Conservation (phyloP, 2,113 vertebrate species). For the Gymnogyps californianus region DNA sequence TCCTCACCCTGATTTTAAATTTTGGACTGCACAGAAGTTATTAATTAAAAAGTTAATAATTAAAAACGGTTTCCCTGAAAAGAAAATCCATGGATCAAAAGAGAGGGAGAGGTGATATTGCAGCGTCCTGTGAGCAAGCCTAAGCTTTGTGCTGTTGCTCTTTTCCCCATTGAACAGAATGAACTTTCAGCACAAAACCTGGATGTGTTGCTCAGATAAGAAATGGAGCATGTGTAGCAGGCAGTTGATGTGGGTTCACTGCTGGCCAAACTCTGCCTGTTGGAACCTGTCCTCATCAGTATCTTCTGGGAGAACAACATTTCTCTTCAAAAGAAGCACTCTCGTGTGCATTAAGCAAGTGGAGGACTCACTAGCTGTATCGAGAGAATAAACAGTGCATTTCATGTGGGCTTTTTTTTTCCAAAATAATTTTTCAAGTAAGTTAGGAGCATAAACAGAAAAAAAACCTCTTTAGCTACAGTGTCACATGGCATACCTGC, state of each 20-base stretch:
- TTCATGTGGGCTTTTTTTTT: neutral
- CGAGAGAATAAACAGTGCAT: neutral
- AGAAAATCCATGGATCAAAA: neutral
- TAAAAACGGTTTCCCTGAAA: neutral
- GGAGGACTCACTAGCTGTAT: neutral
- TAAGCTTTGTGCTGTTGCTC: neutral
- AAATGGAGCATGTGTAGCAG: neutral
- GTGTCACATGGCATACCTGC: neutral
- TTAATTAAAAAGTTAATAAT: conserved; percentile 9
- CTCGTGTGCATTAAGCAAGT: neutral
- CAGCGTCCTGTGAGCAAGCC: neutral
- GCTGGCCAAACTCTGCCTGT: neutral
- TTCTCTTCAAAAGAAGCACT: neutral
- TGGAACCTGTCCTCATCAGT: neutral
- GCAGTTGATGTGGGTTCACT: neutral
- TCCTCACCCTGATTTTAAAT: neutral
- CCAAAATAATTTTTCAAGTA: neutral
- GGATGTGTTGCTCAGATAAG: neutral
- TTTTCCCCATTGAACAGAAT: neutral
- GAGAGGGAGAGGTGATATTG: neutral
- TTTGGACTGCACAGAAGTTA: neutral
- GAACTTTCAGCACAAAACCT: neutral
- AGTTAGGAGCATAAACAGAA: neutral
- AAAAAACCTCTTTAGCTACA: neutral
- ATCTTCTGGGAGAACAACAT: neutral